Percentiles rank a stretch among this genome's conserved stretches.
These are phyloP conservation scores for Sebastes fasciatus DNA, from an alignment of 2,113 vertebrate species.

Conservation along the genomic window DNA sequence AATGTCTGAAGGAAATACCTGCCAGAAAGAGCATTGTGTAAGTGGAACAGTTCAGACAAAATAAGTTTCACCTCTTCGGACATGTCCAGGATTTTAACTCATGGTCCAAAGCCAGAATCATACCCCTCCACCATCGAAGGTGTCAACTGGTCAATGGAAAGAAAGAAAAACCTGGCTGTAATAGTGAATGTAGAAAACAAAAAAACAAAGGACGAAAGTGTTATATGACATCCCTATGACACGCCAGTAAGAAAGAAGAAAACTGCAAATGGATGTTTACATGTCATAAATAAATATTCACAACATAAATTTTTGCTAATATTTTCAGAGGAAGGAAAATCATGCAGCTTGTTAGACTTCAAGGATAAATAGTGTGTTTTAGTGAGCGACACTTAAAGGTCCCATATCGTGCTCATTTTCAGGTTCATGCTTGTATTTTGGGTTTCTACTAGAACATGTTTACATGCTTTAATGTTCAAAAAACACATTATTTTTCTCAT, in stretches of 20 bases:
- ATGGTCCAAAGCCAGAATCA: too few relatives aligned
- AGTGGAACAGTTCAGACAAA: too few relatives aligned
- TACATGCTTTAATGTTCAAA: too few relatives aligned
- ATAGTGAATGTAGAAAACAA: neutral
- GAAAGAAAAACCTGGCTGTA: neutral
- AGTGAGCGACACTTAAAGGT: neutral
- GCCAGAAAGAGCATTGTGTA: too few relatives aligned
- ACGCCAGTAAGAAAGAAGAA: neutral
- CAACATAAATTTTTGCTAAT: neutral
- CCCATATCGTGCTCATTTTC: too few relatives aligned
- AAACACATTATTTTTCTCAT: too few relatives aligned
- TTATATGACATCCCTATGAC: neutral
- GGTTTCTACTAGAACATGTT: too few relatives aligned
- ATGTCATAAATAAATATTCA: neutral
- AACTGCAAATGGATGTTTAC: neutral
- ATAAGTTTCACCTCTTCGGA: too few relatives aligned
- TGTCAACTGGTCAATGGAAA: neutral
- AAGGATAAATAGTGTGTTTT: neutral
- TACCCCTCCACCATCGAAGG: neutral
- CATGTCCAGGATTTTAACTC: too few relatives aligned
- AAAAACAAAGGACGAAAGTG: neutral
- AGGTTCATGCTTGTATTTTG: too few relatives aligned
- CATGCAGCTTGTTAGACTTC: neutral
- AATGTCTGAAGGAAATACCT: too few relatives aligned
- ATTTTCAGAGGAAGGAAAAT: neutral